A percentile compares a stretch with the other conserved stretches of the same genome.
phyloP scores from a whole-genome alignment of 2,113 vertebrate genomes.

The chimpanzee (Pan troglodytes) region NHGRI_mPanTro3-v2.1_pri NC_072417.2:52134001-52134500 shows the following conservation, averaged over 20 bases:
- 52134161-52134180: neutral
- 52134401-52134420: neutral
- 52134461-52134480: neutral
- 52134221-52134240: neutral
- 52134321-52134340: neutral
- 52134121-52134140: neutral
- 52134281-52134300: neutral
- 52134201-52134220: too few species aligned
- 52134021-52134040: neutral
- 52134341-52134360: neutral
- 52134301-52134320: accelerated
- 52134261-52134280: accelerated
- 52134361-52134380: neutral
- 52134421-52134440: neutral
- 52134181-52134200: neutral
- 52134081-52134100: neutral
- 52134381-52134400: neutral
- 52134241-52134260: neutral
- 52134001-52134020: neutral
- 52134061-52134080: neutral
- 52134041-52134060: neutral
- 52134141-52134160: neutral
- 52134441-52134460: neutral
- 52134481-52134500: neutral
- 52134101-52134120: neutral